Percentiles rank a stretch among this genome's conserved stretches.
Evolutionary conservation across 1,140 invertebrate species (phyloP).

Genomic region (Drosophila sulfurigaster): DNA sequence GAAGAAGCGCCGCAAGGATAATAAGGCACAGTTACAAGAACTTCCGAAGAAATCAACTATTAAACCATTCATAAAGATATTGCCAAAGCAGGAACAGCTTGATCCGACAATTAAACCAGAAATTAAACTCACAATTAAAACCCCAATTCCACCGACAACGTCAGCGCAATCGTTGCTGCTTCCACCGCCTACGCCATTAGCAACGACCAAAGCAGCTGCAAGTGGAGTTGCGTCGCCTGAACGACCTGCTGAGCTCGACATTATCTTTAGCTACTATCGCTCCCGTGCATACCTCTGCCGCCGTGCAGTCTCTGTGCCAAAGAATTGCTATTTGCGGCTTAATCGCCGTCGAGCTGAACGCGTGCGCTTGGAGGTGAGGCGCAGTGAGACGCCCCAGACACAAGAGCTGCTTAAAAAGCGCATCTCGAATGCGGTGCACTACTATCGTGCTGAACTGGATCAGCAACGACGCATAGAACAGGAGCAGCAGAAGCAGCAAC

Average conservation of each 20-base stretch:
- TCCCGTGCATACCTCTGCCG: constrained; percentile 47
- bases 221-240: background rate
- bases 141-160: background rate
- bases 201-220: background rate
- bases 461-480: constrained; percentile 49
- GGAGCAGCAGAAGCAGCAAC: too few species aligned
- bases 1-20: constrained; percentile 56
- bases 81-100: background rate
- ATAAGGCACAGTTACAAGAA: constrained; percentile 9
- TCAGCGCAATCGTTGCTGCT: background rate
- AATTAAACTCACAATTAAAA: background rate
- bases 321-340: constrained; percentile 53
- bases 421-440: constrained; percentile 41
- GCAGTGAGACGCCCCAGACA: constrained; percentile 37
- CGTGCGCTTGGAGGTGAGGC: background rate
- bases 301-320: constrained; percentile 61
- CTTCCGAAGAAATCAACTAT: background rate
- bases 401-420: constrained; percentile 42
- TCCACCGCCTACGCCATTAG: background rate
- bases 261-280: constrained; percentile 52
- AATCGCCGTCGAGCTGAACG: constrained; percentile 50
- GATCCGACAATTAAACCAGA: background rate
- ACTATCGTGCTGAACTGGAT: constrained; percentile 62
- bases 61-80: background rate
- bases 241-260: constrained; percentile 53